phyloP scores from a whole-genome alignment of 2,888 invertebrate species.

The Drosophila nigritarsus region DNA sequence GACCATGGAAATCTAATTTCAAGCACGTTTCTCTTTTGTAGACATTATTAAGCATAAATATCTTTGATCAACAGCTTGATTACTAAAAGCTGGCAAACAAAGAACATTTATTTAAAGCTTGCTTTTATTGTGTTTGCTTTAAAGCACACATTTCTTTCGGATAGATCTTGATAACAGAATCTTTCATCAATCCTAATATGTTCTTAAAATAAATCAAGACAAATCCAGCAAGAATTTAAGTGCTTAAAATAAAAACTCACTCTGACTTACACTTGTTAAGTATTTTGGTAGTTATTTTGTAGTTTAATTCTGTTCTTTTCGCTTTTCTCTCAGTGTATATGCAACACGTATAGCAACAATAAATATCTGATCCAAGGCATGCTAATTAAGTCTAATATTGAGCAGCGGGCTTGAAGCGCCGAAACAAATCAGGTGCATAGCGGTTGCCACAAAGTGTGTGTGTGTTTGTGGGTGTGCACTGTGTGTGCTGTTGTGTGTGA shows the following conservation, averaged over 20 bases:
- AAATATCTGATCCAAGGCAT: constrained; percentile 20
- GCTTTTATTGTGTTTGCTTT: neutral
- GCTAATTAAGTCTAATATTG: constrained; percentile 65
- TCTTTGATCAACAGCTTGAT: neutral
- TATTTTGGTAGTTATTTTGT: no score
- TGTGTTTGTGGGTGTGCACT: neutral
- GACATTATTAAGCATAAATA: neutral
- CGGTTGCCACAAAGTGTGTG: neutral
- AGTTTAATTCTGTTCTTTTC: neutral
- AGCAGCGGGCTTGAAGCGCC: constrained; percentile 14
- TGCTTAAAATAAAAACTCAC: no score
- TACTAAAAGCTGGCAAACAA: neutral
- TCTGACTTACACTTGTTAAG: neutral
- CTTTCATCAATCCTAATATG: neutral
- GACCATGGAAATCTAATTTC: neutral
- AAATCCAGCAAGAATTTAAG: neutral
- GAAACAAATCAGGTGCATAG: constrained; percentile 11
- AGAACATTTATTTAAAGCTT: neutral
- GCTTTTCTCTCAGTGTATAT: neutral
- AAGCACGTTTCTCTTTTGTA: neutral
- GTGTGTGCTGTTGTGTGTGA: constrained; percentile 4
- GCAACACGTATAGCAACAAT: constrained; percentile 7
- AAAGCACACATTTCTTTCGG: neutral
- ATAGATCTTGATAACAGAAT: neutral
- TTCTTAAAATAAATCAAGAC: neutral